Evolutionary conservation across 2,113 vertebrate genomes (phyloP).

Genomic region (Cavia porcellus): DNA sequence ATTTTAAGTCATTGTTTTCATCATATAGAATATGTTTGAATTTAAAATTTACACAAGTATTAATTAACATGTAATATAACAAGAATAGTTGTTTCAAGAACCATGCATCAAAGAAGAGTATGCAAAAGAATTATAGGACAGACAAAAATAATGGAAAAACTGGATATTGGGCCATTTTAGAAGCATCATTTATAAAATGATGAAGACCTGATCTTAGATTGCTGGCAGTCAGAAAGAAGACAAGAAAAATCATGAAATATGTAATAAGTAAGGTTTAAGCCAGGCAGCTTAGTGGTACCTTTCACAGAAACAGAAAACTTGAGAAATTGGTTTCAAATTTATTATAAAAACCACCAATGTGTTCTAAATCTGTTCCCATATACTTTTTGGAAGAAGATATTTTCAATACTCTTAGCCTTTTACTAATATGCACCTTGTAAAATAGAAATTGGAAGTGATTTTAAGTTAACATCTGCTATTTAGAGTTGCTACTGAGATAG

Average conservation of each 20-base stretch:
- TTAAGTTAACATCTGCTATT: neutral
- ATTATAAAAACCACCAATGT: neutral
- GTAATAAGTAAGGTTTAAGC: neutral
- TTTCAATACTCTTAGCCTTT: neutral
- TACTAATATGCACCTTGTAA: neutral
- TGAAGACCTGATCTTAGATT: neutral
- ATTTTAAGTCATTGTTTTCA: neutral
- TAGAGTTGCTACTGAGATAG: neutral
- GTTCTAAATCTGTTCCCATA: neutral
- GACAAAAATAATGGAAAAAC: neutral
- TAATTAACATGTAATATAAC: neutral
- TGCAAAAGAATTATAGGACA: neutral
- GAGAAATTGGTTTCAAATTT: neutral
- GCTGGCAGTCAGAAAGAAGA: neutral
- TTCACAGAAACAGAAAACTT: neutral
- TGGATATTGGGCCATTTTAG: neutral
- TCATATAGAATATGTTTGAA: neutral
- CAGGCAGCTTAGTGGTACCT: neutral
- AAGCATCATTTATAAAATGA: neutral
- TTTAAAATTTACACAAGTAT: neutral
- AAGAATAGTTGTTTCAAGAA: conserved; percentile 1
- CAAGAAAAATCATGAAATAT: neutral
- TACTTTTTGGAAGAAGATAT: neutral
- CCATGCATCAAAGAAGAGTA: neutral
- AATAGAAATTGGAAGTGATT: neutral